phyloP scores from a whole-genome alignment of 1,140 invertebrate species.

The Lethrus apterus region DNA sequence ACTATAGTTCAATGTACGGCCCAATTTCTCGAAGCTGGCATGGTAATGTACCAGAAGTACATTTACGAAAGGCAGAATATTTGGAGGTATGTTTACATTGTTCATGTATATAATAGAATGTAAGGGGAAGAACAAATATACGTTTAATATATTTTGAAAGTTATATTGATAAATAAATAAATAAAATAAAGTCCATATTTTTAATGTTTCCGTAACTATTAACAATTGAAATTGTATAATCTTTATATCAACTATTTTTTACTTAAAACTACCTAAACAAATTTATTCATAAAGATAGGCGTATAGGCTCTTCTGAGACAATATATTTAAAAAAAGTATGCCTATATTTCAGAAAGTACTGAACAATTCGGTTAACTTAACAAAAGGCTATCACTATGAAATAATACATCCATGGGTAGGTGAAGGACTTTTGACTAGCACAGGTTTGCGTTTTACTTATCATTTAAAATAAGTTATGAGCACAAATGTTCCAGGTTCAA shows the following conservation, averaged over 20 bases:
- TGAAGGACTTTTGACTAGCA: slow-evolving; percentile 45
- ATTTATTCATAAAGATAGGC: not conserved
- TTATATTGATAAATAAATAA: not conserved
- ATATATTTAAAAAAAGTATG: not conserved
- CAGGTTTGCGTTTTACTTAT: slow-evolving; percentile 42
- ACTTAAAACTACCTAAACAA: not conserved
- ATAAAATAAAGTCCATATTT: not conserved
- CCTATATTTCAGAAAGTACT: slow-evolving; percentile 41
- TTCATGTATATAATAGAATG: not conserved
- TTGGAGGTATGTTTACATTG: slow-evolving; percentile 23
- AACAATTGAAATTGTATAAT: not conserved
- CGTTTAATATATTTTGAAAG: not conserved
- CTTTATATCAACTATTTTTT: not conserved
- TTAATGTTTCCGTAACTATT: not conserved
- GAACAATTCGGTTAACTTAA: slow-evolving; percentile 47
- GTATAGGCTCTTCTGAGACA: too few species aligned
- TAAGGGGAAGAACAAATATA: not conserved
- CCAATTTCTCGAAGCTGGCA: slow-evolving; percentile 30
- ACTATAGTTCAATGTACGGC: slow-evolving; percentile 13
- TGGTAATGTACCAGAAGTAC: slow-evolving; percentile 26
- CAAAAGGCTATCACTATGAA: slow-evolving; percentile 50
- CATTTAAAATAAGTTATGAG: not conserved
- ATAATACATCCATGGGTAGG: slow-evolving; percentile 51
- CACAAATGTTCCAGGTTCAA: slow-evolving; percentile 31
- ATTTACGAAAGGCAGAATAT: slow-evolving; percentile 33